phyloP scores from a whole-genome alignment of 1,140 invertebrate genomes.

The Zaprionus taronus region DNA sequence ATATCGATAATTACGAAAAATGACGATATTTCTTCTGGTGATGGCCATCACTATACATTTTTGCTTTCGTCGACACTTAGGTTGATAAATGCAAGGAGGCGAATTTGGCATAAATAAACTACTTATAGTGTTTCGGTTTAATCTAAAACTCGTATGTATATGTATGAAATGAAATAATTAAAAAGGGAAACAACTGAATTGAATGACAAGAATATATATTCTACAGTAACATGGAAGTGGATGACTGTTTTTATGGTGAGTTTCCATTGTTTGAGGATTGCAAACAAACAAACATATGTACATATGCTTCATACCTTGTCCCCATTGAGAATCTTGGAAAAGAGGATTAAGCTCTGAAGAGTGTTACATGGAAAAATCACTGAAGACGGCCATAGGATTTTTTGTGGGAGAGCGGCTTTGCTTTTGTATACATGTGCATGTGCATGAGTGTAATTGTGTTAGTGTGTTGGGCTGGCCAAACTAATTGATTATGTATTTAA shows the following conservation, averaged over 20 bases:
- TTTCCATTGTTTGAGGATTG: slow-evolving; percentile 6
- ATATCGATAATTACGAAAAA: slow-evolving; percentile 11
- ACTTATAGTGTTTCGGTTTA: not conserved
- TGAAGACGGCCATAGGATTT: not conserved
- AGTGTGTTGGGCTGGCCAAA: not conserved
- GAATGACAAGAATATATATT: slow-evolving; percentile 11
- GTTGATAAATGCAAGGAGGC: slow-evolving; percentile 1
- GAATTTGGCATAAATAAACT: not conserved
- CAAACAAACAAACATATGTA: not conserved
- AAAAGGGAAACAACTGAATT: slow-evolving; percentile 20
- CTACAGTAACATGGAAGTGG: slow-evolving; percentile 41
- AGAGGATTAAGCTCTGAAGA: not conserved
- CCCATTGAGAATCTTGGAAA: too few relatives aligned
- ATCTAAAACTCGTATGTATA: not conserved
- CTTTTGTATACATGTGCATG: not conserved
- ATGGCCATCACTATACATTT: slow-evolving; percentile 27
- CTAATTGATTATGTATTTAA: not conserved
- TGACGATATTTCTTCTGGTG: not conserved
- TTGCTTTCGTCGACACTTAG: slow-evolving; percentile 52
- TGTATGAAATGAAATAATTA: slow-evolving; percentile 1
- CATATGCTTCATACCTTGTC: too few relatives aligned
- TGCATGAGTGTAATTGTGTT: not conserved
- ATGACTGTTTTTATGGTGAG: slow-evolving; percentile 49
- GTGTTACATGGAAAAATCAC: not conserved
- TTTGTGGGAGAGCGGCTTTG: not conserved